A percentile compares a stretch with the other conserved stretches of the same genome.
phyloP scores from a whole-genome alignment of 2,888 invertebrate genomes.

The Altica lythri region DNA sequence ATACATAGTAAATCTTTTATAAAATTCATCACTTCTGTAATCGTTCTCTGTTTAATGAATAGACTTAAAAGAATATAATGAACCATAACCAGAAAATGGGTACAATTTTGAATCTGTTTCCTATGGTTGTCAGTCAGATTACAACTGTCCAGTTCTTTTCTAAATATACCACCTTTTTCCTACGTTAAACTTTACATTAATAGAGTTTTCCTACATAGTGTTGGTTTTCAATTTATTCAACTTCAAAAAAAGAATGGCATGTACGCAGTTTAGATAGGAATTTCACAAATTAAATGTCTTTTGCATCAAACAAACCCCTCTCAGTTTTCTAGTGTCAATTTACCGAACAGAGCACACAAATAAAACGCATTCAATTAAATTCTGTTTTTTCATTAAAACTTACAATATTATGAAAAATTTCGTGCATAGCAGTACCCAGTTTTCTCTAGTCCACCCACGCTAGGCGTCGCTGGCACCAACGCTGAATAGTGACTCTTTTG shows the following conservation, averaged over 20 bases:
- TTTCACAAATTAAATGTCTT: slow-evolving; percentile 4
- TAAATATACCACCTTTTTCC: too few relatives aligned
- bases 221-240: too few relatives aligned
- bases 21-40: too few relatives aligned
- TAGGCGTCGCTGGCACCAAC: slow-evolving; percentile 2
- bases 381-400: not conserved
- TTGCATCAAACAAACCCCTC: slow-evolving; percentile 1
- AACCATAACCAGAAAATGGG: too few relatives aligned
- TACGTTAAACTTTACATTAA: too few relatives aligned
- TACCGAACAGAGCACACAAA: slow-evolving; percentile 1
- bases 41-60: too few relatives aligned
- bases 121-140: too few relatives aligned
- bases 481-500: slow-evolving; percentile 10
- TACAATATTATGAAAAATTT: slow-evolving; percentile 2
- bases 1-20: too few relatives aligned
- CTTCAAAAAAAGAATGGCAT: not conserved
- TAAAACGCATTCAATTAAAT: slow-evolving; percentile 13
- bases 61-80: too few relatives aligned
- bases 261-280: slow-evolving; percentile 3
- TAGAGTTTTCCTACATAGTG: too few relatives aligned
- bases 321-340: slow-evolving; percentile 10
- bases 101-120: too few relatives aligned
- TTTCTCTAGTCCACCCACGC: not conserved
- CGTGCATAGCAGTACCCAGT: slow-evolving; percentile 13
- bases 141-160: too few relatives aligned